These are phyloP conservation scores for Poeciliopsis gracilis DNA, from an alignment of 2,797 vertebrate genomes.

Conservation along the genomic window DNA sequence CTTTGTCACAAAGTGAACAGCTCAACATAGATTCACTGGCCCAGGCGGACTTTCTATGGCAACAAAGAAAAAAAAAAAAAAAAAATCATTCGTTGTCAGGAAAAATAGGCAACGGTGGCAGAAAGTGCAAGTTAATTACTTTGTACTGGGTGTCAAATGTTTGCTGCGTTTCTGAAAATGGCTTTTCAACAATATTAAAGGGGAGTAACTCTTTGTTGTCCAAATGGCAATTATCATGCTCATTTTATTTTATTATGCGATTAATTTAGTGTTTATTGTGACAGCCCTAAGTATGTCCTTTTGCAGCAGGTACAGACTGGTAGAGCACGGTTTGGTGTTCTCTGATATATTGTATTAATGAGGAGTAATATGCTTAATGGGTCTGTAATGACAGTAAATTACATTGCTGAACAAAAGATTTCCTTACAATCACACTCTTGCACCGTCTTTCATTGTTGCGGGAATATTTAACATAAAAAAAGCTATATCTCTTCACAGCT, in stretches of 20 bases:
- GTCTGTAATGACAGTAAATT: conserved; percentile 7
- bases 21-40: neutral
- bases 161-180: too few species aligned
- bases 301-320: conserved; percentile 3
- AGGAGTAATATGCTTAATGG: conserved; percentile 21
- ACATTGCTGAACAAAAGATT: conserved; percentile 14
- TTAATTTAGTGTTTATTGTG: too few species aligned
- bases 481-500: conserved; percentile 33
- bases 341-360: conserved; percentile 24
- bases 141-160: too few species aligned
- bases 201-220: too few species aligned
- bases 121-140: too few species aligned
- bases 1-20: neutral
- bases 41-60: neutral
- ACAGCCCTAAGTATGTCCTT: neutral
- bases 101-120: neutral
- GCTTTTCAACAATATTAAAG: too few species aligned
- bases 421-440: conserved; percentile 11
- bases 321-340: conserved; percentile 11
- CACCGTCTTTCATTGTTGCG: conserved; percentile 10
- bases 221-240: too few species aligned
- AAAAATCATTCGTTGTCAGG: neutral
- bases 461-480: conserved; percentile 22
- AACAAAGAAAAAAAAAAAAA: neutral
- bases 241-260: too few species aligned